Base-by-base conservation (phyloP, 2,113 vertebrate genomes). In the Rhabdomys dilectus region DNA sequence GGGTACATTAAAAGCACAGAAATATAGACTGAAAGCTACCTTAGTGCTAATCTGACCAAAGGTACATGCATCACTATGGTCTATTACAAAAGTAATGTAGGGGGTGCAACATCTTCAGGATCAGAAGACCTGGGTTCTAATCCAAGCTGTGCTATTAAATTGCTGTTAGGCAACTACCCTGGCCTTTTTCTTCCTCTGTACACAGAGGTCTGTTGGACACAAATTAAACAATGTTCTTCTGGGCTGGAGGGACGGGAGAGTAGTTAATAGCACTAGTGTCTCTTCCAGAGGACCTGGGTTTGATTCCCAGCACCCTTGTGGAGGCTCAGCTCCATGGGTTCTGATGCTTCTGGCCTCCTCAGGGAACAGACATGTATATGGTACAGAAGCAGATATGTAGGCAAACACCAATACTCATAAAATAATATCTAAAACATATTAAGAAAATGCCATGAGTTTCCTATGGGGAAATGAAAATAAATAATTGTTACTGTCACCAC, bases 21-120 rank as follows among this genome's bases (percentile, higher is more conserved):
- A 68, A 42, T 34, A 22, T 0, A 89, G 73, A 78, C 36, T 16
- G 56, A 81, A 39, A 72, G 26, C n/a, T 39, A n/a, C 22, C 5
- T 22, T 26, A 45, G 17, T 36, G n/a, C 26, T 62, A 39, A 45
- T 11, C 87, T 53, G 17, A 9, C 31, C 29, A 36, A 0, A 16
- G 62, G 3, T 34, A 86, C 77, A 66, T 22, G 81, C 66, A 60
- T 7, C 3, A 3, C 10, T 81, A 34, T 62, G 48, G 7, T 62
- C 68, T 42, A 9, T 36, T 24, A 3, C 10, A 45, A 70, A 85
- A 4, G 88, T 8, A 26, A 26, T 22, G 11, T 64, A 45, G 34
- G 22, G 19, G 45, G 26, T 13, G 3, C 1, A 64, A 53, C 1
- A 0, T 39, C 39, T 45, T 60, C 3, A 24, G 19, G 17, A 1